These are phyloP conservation scores for Bombus pascuorum DNA, from an alignment of 1,140 invertebrate species.

Conservation along the genomic window DNA sequence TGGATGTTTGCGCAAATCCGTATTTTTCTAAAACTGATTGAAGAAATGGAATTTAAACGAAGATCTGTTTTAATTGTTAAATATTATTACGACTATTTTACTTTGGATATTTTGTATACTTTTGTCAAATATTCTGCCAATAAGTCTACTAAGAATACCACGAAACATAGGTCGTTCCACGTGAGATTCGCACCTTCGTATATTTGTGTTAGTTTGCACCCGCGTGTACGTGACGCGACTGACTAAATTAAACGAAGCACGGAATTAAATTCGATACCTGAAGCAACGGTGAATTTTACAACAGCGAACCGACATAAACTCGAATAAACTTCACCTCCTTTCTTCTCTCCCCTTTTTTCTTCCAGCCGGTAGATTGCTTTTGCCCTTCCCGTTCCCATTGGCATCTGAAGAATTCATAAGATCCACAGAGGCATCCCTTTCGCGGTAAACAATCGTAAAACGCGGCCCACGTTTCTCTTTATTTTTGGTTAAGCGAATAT, in stretches of 20 bases:
- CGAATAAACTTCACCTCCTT: slow-evolving; percentile 60
- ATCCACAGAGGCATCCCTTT: slow-evolving; percentile 60
- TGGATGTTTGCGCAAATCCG: background rate
- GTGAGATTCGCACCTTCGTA: slow-evolving; percentile 37
- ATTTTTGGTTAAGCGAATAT: slow-evolving; percentile 51
- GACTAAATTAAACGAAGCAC: slow-evolving; percentile 49
- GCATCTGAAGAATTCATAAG: slow-evolving; percentile 70
- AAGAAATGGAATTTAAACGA: background rate
- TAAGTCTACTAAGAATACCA: background rate
- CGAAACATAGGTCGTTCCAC: background rate
- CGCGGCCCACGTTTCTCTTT: slow-evolving; percentile 52
- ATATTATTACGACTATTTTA: background rate
- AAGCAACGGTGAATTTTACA: slow-evolving; percentile 63
- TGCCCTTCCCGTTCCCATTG: slow-evolving; percentile 56
- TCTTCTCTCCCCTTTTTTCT: slow-evolving; percentile 3
- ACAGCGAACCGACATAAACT: slow-evolving; percentile 48
- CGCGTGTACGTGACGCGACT: slow-evolving; percentile 58
- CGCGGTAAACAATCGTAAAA: slow-evolving; percentile 67
- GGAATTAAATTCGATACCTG: slow-evolving; percentile 57
- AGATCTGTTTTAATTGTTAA: background rate
- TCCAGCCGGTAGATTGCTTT: slow-evolving; percentile 48
- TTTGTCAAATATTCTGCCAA: background rate
- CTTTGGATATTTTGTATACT: no score
- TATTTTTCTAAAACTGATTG: background rate
- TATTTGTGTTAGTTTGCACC: slow-evolving; percentile 57